A percentile compares a stretch with the other conserved stretches of the same genome.
These are phyloP conservation scores for Harmothoe impar DNA, from an alignment of 2,888 invertebrate species.

Conservation along the genomic window DNA sequence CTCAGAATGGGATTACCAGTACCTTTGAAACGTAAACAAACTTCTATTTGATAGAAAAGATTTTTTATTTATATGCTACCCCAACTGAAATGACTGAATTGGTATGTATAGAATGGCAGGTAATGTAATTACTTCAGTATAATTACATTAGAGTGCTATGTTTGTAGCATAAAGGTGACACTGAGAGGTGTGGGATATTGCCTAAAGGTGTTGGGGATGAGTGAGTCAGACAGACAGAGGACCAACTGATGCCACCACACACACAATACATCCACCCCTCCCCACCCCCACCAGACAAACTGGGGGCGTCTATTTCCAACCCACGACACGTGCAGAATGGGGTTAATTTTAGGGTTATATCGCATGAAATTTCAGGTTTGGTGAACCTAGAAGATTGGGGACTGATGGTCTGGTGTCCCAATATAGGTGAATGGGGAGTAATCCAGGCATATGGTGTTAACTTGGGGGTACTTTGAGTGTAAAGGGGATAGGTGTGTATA, in stretches of 20 bases:
- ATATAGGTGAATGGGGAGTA: neutral
- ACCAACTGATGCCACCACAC: neutral
- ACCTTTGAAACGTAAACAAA: no score
- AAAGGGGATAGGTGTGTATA: neutral
- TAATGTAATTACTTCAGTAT: neutral
- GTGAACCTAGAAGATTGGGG: neutral
- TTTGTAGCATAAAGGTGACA: neutral
- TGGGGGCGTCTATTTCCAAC: conserved; percentile 49
- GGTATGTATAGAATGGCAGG: no score
- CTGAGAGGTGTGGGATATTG: neutral
- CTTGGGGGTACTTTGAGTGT: neutral
- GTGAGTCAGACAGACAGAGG: conserved; percentile 7
- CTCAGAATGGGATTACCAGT: no score
- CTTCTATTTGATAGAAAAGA: no score
- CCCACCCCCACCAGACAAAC: conserved; percentile 14
- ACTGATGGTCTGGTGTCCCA: neutral
- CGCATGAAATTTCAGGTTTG: conserved; percentile 46
- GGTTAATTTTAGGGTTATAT: conserved; percentile 58
- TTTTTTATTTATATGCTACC: no score
- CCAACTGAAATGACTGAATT: no score
- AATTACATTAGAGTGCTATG: neutral
- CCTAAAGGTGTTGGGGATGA: neutral
- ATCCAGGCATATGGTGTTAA: neutral
- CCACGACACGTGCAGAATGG: conserved; percentile 44
- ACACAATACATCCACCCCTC: neutral